Conservation (phyloP, 2,797 vertebrate species). For the Pteronotus mesoamericanus region DNA sequence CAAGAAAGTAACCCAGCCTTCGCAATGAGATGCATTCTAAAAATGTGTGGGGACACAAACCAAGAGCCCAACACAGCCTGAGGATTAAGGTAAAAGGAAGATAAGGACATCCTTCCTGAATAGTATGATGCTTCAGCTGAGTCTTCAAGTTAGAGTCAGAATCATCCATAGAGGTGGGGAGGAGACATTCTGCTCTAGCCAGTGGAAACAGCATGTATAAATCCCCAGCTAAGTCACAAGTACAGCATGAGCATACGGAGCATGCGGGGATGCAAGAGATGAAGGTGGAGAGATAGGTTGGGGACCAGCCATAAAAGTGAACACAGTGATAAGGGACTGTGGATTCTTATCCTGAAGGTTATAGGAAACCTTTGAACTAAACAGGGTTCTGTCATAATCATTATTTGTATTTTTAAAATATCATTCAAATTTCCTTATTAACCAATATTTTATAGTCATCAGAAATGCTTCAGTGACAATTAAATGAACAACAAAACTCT, state of each 20-base stretch:
- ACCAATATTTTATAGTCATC: background rate
- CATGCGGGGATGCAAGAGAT: background rate
- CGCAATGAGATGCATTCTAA: background rate
- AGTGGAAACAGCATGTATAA: background rate
- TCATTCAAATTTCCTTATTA: background rate
- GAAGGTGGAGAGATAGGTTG: background rate
- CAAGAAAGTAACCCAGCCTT: background rate
- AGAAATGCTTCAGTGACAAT: background rate
- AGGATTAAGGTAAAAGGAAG: background rate
- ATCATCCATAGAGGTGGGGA: background rate
- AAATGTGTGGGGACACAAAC: fast-evolving
- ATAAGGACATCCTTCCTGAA: background rate
- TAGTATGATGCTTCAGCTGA: background rate
- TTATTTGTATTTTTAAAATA: background rate
- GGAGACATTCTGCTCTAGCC: background rate
- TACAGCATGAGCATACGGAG: background rate
- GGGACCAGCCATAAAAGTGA: background rate
- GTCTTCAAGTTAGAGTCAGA: background rate
- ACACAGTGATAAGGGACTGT: background rate
- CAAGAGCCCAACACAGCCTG: background rate
- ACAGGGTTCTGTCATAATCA: background rate
- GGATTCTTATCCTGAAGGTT: background rate
- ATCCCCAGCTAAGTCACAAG: too few species aligned
- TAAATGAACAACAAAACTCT: background rate
- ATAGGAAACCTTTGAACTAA: background rate